Base-by-base conservation (phyloP, 2,888 invertebrate species). In the Leptopilina drosophilae region DNA sequence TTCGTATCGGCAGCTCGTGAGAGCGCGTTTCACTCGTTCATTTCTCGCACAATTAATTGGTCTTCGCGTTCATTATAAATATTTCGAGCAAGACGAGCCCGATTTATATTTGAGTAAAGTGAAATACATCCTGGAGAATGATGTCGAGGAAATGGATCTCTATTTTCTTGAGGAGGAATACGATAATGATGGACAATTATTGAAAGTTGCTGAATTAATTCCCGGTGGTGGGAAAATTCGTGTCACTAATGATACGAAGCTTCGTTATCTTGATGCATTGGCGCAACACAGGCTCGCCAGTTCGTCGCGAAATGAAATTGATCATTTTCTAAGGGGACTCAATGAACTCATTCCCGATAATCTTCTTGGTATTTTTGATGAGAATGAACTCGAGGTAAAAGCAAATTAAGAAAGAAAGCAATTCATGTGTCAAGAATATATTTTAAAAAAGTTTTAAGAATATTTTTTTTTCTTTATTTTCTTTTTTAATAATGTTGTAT, bases 361-460 rank as follows among this genome's bases (percentile, higher is more conserved):
- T 93, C 94, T 98, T 87, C 94, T 98, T 82, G 97, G 97, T 89
- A 98, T 98, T 91, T 98, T 98, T 92, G 98, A 98, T 93, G 98
- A 98, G 92, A 97, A 98, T 92, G 98, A 98, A 92, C 93, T 98
- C 42, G 98, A 98, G 96, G 97, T 97, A n/a, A n/a, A n/a, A n/a
- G n/a, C n/a, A n/a, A n/a, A n/a, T n/a, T n/a, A n/a, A n/a, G n/a
- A n/a, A n/a, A n/a, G n/a, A n/a, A n/a, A n/a, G n/a, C n/a, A n/a
- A n/a, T n/a, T 42, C 49, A 40, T 77, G 49, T 66, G 40, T 77
- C 26, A 26, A 26, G 26, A 26, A 46, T 46, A 46, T 65, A 46
- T 66, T 79, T 46, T 0, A 56, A 82, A 62, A 64, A 73, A 26
- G 33, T 20, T 20, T 20, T 20, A 20, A 20, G 20, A 20, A 20